Evolutionary conservation across 2,797 vertebrate genomes (phyloP), one percentile per base, ranked within the genome.

Genomic region (Sorex maritimensis): DNA sequence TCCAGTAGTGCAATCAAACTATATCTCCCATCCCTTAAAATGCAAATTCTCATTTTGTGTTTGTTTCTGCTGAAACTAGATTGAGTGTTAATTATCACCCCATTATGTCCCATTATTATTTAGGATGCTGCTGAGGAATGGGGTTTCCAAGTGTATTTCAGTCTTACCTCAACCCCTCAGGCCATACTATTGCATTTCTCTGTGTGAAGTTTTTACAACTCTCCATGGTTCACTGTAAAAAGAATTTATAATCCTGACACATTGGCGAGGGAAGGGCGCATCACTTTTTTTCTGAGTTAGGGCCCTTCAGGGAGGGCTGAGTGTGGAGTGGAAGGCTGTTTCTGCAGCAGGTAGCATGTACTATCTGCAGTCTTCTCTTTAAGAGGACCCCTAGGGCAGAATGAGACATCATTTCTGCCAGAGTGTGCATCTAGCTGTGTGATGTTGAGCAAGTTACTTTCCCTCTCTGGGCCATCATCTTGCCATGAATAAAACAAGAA

Each of bases 161-260:
- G 72, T 41, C 86, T 77, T 24, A 46, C 86, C 82, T 94, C 10
- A 1, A 95, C 49, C 81, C 63, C 85, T 92, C 82, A 86, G 94
- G 85, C 81, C 88, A 86, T 0, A 34, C 58, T 77, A 69, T 24
- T 95, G 88, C 44, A 88, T 92, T 96, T 85, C 71, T 68, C 49
- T 44, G 1, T 15, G 71, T 14, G 92, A 90, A 91, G 61, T 65
- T 96, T 97, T 96, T 93, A 92, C 82, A 95, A 93, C 72, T 93
- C 94, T 95, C 92, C 90, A 77, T 72, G 95, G 77, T 94, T 94
- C 92, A 88, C 77, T 95, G 81, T 41, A 68, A 69, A 91, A 74
- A 95, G 78, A 95, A 95, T 96, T 92, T 69, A 94, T 44, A 6
- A 81, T 46, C 77, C 94, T 67, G 9, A 78, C 81, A 91, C 65